These are phyloP conservation scores for Drosophila bipectinata DNA, from an alignment of 1,140 invertebrate species.

Conservation along the genomic window DNA sequence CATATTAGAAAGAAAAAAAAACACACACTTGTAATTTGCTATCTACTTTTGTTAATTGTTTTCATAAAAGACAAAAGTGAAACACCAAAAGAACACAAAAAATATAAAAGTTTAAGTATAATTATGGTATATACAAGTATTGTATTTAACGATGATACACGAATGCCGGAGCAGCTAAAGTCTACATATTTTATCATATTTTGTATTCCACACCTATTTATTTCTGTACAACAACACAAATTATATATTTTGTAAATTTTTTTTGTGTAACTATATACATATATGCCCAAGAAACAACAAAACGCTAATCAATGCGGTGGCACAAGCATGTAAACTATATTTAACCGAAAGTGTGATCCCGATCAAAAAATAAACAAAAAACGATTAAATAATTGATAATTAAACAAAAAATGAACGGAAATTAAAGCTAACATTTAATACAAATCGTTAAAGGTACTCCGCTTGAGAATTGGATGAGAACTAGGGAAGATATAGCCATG, in stretches of 20 bases:
- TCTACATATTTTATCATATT: constrained; percentile 7
- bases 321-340: neutral
- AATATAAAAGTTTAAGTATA: constrained; percentile 5
- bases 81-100: neutral
- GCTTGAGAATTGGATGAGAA: no score
- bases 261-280: constrained; percentile 4
- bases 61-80: constrained; percentile 5
- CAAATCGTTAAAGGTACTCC: no score
- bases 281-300: neutral
- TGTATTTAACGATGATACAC: constrained; percentile 18
- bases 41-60: constrained; percentile 34
- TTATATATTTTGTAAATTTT: constrained; percentile 29
- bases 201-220: constrained; percentile 44
- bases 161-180: constrained; percentile 15
- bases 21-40: constrained; percentile 17
- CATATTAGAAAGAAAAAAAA: neutral
- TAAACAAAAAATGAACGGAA: neutral
- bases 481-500: no score
- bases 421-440: no score
- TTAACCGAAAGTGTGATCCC: constrained; percentile 33
- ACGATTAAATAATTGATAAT: constrained; percentile 19
- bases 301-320: constrained; percentile 7
- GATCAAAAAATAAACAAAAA: constrained; percentile 12
- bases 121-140: constrained; percentile 18
- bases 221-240: constrained; percentile 18